phyloP scores from a whole-genome alignment of 2,888 invertebrate species.

The Hypolimnas misippus region DNA sequence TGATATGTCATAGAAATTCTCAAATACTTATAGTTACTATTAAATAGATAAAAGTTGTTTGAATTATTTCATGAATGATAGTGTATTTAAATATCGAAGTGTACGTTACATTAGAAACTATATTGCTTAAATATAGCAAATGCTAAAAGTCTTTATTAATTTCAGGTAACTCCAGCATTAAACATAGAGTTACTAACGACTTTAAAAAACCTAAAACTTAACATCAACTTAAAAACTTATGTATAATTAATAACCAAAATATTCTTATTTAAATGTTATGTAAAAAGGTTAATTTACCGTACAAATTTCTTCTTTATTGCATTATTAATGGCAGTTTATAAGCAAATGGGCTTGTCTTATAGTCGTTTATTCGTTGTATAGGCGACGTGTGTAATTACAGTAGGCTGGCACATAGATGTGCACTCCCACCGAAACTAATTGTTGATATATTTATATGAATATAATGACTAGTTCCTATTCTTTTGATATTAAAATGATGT shows the following conservation, averaged over 20 bases:
- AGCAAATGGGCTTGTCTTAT: conserved; percentile 14
- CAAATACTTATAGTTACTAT: too few species aligned
- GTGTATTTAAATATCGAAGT: too few species aligned
- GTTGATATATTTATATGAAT: background rate
- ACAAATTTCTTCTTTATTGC: conserved; percentile 11
- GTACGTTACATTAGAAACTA: too few species aligned
- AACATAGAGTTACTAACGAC: background rate
- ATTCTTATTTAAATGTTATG: conserved; percentile 4
- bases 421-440: conserved; percentile 12
- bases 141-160: too few species aligned
- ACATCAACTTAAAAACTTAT: too few species aligned
- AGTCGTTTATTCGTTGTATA: background rate
- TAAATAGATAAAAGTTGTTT: too few species aligned
- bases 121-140: too few species aligned
- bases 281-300: conserved; percentile 1
- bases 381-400: conserved; percentile 15
- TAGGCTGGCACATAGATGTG: conserved; percentile 21
- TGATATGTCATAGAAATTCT: too few species aligned
- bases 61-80: too few species aligned
- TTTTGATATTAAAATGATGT: background rate
- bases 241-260: too few species aligned
- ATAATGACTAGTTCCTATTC: background rate
- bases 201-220: background rate
- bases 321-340: conserved; percentile 28
- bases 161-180: too few species aligned